A percentile compares a stretch with the other conserved stretches of the same genome.
These are phyloP conservation scores for Geophilus truncorum DNA, from an alignment of 2,888 invertebrate genomes.

Conservation along the genomic window DNA sequence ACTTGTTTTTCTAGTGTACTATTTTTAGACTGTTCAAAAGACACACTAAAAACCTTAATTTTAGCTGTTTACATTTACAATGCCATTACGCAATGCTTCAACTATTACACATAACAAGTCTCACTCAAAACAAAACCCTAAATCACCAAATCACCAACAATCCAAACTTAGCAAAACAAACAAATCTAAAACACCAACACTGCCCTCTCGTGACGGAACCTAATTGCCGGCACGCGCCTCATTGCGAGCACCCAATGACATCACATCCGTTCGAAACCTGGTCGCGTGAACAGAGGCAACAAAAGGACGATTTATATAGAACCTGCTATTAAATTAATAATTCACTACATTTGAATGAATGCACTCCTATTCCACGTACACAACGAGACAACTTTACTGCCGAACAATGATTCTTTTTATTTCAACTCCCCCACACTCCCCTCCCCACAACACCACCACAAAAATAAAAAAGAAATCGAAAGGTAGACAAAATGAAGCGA, in stretches of 20 bases:
- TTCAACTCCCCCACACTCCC: background rate
- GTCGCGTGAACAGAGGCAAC: constrained; percentile 5
- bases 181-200: background rate
- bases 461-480: background rate
- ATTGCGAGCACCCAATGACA: constrained; percentile 15
- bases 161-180: background rate
- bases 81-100: no score
- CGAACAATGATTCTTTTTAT: background rate
- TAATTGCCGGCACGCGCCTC: constrained; percentile 13
- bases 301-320: constrained; percentile 27
- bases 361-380: background rate
- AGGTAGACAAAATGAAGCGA: background rate
- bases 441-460: background rate
- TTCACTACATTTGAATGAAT: constrained; percentile 16
- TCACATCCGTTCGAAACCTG: constrained; percentile 2
- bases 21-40: no score
- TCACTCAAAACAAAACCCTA: no score
- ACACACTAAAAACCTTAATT: no score
- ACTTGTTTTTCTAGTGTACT: no score
- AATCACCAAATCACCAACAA: background rate
- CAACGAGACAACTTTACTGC: background rate
- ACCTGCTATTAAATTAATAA: constrained; percentile 27
- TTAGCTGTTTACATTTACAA: no score
- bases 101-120: no score
- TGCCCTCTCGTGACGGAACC: constrained; percentile 12